phyloP scores from a whole-genome alignment of 1,140 invertebrate species.

The Drosophila burlai region DNA sequence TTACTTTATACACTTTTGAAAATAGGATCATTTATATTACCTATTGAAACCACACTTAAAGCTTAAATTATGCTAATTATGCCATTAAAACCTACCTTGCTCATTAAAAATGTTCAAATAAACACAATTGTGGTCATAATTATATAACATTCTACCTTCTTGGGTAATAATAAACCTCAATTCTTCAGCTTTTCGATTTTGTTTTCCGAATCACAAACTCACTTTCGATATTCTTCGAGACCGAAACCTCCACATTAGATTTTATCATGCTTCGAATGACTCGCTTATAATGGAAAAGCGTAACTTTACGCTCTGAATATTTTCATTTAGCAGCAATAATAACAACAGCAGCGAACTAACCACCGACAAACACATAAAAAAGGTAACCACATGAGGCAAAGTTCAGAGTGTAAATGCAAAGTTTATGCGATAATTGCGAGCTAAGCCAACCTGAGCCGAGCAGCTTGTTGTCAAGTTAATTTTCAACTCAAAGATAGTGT shows the following conservation, averaged over 20 bases:
- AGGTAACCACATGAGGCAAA: constrained; percentile 40
- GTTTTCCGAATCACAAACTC: constrained; percentile 4
- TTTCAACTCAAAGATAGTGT: constrained; percentile 10
- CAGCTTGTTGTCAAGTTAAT: constrained; percentile 40
- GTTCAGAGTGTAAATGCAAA: constrained; percentile 77
- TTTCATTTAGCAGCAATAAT: constrained; percentile 58
- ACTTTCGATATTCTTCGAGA: constrained; percentile 36
- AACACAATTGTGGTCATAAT: neutral
- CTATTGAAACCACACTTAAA: neutral
- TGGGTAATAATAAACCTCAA: neutral
- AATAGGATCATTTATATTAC: too few relatives aligned
- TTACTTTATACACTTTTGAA: neutral
- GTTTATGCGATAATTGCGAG: constrained; percentile 62
- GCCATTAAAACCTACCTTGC: too few relatives aligned
- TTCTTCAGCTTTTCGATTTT: neutral
- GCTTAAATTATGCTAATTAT: neutral
- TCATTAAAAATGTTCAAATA: neutral
- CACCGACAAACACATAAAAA: constrained; percentile 15
- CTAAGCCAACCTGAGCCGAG: neutral
- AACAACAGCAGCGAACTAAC: constrained; percentile 5
- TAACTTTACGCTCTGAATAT: constrained; percentile 75
- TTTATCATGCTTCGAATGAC: constrained; percentile 71
- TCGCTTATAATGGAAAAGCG: constrained; percentile 60
- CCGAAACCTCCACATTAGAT: constrained; percentile 31
- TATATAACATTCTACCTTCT: constrained; percentile 13